These are phyloP conservation scores for Leguminivora glycinivorella DNA, from an alignment of 1,140 invertebrate species.

Conservation along the genomic window DNA sequence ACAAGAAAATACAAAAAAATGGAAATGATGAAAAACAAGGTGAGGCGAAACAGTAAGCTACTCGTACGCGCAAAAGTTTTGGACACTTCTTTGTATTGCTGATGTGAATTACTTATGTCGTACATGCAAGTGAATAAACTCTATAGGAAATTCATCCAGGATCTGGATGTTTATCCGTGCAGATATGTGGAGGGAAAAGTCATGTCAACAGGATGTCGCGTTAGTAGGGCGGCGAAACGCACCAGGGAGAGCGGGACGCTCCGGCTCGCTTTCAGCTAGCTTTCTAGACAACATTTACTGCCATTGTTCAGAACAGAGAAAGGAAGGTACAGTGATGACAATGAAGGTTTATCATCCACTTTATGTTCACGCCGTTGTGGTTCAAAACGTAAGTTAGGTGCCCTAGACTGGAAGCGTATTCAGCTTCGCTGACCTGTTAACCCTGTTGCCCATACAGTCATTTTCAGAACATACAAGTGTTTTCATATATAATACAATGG, in stretches of 20 bases:
- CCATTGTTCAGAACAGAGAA: slow-evolving; percentile 46
- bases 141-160: not conserved
- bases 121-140: not conserved
- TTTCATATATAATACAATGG: too few species aligned
- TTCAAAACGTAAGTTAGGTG: not conserved
- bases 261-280: slow-evolving; percentile 38
- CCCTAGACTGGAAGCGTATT: not conserved
- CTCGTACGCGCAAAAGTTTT: too few species aligned
- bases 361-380: not conserved
- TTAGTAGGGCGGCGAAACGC: slow-evolving; percentile 57
- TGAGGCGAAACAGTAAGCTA: too few species aligned
- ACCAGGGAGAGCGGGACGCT: slow-evolving; percentile 39
- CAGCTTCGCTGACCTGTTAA: not conserved
- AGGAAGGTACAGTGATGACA: slow-evolving; percentile 18
- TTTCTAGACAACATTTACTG: slow-evolving; percentile 48
- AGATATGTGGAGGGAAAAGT: slow-evolving; percentile 46
- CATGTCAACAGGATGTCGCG: slow-evolving; percentile 35
- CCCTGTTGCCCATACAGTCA: not conserved
- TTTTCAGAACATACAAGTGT: too few species aligned
- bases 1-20: too few species aligned
- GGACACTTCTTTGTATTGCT: too few species aligned
- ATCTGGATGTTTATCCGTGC: slow-evolving; percentile 31
- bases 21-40: too few species aligned
- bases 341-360: slow-evolving; percentile 6
- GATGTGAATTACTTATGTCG: slow-evolving; percentile 6